Evolutionary conservation across 2,113 vertebrate genomes (phyloP).

Genomic region (Condylura cristata): DNA sequence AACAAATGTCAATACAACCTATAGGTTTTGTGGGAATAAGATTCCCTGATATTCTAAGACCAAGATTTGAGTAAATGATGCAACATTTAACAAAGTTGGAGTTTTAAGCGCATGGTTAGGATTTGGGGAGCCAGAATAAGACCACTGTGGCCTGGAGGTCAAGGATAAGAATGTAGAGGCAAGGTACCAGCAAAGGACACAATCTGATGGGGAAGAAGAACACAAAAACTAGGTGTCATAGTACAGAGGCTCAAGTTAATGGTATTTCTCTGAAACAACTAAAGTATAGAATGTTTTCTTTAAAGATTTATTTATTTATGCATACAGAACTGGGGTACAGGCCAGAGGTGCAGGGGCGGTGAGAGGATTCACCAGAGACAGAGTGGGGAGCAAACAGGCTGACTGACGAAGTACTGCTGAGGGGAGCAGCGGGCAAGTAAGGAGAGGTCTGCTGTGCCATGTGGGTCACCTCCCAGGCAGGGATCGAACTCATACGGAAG

Average conservation of each 20-base stretch:
- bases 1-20: neutral
- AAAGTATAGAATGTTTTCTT: no score
- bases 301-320: no score
- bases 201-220: neutral
- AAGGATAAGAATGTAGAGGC: neutral
- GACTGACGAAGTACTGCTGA: no score
- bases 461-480: no score
- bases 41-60: conserved; percentile 19
- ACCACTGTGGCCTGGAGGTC: neutral
- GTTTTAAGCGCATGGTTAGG: neutral
- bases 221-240: neutral
- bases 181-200: neutral
- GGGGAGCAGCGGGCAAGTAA: no score
- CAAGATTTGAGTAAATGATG: conserved; percentile 23
- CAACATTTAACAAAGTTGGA: neutral
- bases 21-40: neutral
- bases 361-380: no score
- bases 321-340: no score
- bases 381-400: no score
- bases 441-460: no score
- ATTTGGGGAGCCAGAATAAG: neutral
- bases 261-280: neutral
- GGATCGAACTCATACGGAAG: no score
- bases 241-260: neutral
- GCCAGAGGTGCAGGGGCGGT: no score